Evolutionary conservation across 2,113 vertebrate genomes (phyloP), one percentile per base, ranked within the genome.

Genomic region (Boleophthalmus pectinirostris): DNA sequence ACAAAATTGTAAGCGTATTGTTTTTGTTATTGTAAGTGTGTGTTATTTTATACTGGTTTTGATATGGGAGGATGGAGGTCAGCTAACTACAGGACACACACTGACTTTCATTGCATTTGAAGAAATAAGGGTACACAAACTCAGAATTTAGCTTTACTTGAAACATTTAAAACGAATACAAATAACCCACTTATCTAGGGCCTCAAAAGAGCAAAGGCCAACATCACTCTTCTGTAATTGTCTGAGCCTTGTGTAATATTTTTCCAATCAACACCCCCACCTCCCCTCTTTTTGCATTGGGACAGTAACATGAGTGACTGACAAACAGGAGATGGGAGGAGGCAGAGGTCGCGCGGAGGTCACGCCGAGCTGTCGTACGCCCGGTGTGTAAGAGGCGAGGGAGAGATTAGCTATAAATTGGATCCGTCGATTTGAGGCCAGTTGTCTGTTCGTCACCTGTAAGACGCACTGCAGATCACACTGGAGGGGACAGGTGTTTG

Each of bases 381-480:
- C 5, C 10, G 10, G 45, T 33, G 0, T 33, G 61, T 29, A 43
- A 72, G 60, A 53, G 65, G 13, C 20, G 46, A 60, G 63, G 38
- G 38, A 78, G 70, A 63, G 64, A 76, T 70, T 67, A 71, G 74
- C 49, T 74, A 84, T 66, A 82, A 79, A 86, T 86, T 35, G 64
- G 86, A 87, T 82, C 45, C 69, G 77, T 80, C 79, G 75, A 73
- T 68, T 70, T 61, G 71, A 71, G 70, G 75, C 54, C 75, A 66
- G 70, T 80, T 85, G 72, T 81, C 70, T 80, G 68, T 69, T 75
- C 74, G 57, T 78, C 49, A 70, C 49, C 29, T 66, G 51, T 72
- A 49, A 82, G 75, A 77, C 66, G 23, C 69, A 70, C 29, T 45
- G 35, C 79, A 45, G 63, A 35, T 65, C 68, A 63, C 74, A 74